Base-by-base conservation (phyloP, 1,140 invertebrate genomes). In the Pseudomyrmex concolor region DNA sequence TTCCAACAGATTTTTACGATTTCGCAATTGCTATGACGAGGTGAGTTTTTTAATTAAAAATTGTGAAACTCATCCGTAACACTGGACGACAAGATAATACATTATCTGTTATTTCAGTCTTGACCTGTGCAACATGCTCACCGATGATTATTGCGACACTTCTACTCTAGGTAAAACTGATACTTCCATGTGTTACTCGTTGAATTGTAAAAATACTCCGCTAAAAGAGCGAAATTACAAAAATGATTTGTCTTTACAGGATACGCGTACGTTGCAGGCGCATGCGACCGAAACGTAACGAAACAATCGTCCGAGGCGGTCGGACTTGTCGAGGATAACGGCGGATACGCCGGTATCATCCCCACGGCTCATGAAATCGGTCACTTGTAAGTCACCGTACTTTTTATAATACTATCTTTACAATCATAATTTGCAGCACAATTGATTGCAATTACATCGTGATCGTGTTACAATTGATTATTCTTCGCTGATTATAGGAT, bases 361-460 rank as follows among this genome's bases (percentile, higher is more conserved):
- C 89, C 90, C 13, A 88, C 90, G 12, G 87, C 92, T 82, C 93
- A 94, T 63, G 93, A 93, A 89, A 34, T 94, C 25, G 93, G 91
- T 7, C 93, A 94, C 71, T 84, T 94, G 93, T 93, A 86, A 89
- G 91, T 90, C 8, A 8, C n/a, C 34, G 1, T 15, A 19, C 22
- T 2, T 45, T 77, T 66, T 54, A n/a, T 34, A 43, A 5, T 3
- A 19, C 0, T 4, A 12, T 48, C 45, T 73, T n/a, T 17, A 34
- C 34, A 34, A 34, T 34, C 25, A 4, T 34, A 34, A 34, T 34
- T 34, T 34, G 4, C 5, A 34, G 25, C 25, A 5, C 25, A 34
- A 34, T 25, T 25, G 25, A 25, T 25, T 25, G 3, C 25, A 25
- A 25, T 25, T 25, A 25, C 9, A 50, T 45, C 13, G 9, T 48